phyloP scores from a whole-genome alignment of 2,113 vertebrate genomes.

The Pachycephala philippinensis region DNA sequence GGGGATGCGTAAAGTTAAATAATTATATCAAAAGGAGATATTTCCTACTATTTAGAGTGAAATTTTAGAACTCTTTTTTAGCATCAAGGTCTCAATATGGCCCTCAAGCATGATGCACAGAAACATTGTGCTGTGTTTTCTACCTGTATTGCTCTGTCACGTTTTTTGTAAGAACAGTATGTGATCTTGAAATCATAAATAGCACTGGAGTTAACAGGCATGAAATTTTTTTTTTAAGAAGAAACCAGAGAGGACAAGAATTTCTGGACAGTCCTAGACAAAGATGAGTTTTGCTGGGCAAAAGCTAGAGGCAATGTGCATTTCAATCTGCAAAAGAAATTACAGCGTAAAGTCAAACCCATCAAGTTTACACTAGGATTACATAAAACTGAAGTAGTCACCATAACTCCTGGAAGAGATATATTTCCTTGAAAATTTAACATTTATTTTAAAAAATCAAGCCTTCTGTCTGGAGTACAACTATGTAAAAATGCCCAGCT shows the following conservation, averaged over 20 bases:
- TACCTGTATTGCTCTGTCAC: not conserved
- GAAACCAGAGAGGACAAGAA: not conserved
- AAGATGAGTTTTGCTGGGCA: not conserved
- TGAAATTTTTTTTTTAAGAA: not conserved
- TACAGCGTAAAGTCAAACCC: not conserved
- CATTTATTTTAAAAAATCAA: not conserved
- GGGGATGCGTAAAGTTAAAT: not conserved
- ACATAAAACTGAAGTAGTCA: not conserved
- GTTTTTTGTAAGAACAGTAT: not conserved
- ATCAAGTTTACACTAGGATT: not conserved
- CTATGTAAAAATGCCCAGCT: not conserved
- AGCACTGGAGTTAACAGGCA: not conserved
- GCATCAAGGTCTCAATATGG: not conserved
- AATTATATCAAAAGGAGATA: not conserved
- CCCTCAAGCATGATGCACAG: not conserved
- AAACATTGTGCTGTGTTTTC: not conserved
- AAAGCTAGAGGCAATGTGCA: not conserved
- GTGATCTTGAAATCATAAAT: not conserved
- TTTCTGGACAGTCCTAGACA: not conserved
- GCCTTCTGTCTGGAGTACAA: not conserved
- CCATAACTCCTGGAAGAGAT: not conserved
- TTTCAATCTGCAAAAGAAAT: not conserved
- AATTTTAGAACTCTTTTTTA: not conserved
- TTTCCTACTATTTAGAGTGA: not conserved
- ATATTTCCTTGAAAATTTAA: not conserved